phyloP scores from a whole-genome alignment of 2,797 vertebrate species.

The Craterocephalus amniculus region DNA sequence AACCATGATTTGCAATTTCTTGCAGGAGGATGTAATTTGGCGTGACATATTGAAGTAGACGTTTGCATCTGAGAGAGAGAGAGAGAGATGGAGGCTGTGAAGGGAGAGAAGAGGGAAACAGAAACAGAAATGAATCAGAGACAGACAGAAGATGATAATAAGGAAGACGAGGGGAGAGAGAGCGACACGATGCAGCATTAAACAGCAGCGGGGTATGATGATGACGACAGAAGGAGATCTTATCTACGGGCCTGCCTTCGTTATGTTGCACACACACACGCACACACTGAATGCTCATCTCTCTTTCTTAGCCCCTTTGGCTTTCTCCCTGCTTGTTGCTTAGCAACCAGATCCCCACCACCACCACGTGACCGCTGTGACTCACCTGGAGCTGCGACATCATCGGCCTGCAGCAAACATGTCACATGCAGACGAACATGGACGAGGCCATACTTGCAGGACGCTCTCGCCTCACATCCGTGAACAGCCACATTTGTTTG shows the following conservation, averaged over 20 bases:
- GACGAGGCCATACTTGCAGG: slow-evolving; percentile 4
- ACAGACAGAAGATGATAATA: slow-evolving; percentile 9
- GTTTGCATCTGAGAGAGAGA: slow-evolving; percentile 8
- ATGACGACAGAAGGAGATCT: slow-evolving; percentile 75
- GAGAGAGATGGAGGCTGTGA: slow-evolving; percentile 2
- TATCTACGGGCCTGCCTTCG: slow-evolving; percentile 65
- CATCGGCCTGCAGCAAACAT: slow-evolving; percentile 71
- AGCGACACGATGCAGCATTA: slow-evolving; percentile 32
- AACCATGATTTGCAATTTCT: slow-evolving; percentile 30
- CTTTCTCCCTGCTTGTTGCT: slow-evolving; percentile 82
- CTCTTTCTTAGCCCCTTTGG: slow-evolving; percentile 76
- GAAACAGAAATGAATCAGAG: slow-evolving; percentile 21
- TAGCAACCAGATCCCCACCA: slow-evolving; percentile 78
- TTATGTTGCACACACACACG: slow-evolving; percentile 28
- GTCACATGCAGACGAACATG: slow-evolving; percentile 51
- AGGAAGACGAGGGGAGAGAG: slow-evolving; percentile 4
- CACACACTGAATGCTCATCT: slow-evolving; percentile 66
- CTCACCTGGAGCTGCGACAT: slow-evolving; percentile 86
- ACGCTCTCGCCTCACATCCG: slow-evolving; percentile 12
- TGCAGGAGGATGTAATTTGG: slow-evolving; percentile 34
- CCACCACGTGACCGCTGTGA: slow-evolving; percentile 84
- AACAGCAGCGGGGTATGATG: slow-evolving; percentile 52
- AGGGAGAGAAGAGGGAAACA: slow-evolving; percentile 4
- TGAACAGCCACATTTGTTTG: background rate
- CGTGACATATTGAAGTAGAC: slow-evolving; percentile 46